Evolutionary conservation across 2,113 vertebrate genomes (phyloP).

Genomic region (Blennius ocellaris): DNA sequence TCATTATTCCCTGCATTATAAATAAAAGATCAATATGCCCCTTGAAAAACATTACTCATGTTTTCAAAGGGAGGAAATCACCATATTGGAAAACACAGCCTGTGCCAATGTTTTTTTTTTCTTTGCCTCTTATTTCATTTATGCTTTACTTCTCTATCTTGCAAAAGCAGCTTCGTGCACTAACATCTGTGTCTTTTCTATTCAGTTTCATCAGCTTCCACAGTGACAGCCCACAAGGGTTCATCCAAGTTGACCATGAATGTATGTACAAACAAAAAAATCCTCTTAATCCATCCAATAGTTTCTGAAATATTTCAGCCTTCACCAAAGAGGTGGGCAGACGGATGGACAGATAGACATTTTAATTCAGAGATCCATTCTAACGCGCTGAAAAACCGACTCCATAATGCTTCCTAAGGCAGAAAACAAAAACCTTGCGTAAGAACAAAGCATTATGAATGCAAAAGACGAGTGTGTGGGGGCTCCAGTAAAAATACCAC

Average conservation of each 20-base stretch:
- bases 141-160: not conserved
- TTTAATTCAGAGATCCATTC: not conserved
- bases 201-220: slow-evolving; percentile 4
- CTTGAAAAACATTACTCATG: slow-evolving; percentile 13
- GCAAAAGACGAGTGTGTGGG: not conserved
- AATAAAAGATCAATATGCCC: slow-evolving; percentile 46
- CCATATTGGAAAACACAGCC: slow-evolving; percentile 20
- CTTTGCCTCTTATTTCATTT: slow-evolving; percentile 8
- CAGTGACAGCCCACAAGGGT: not conserved
- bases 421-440: slow-evolving; percentile 26
- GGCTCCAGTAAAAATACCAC: slow-evolving; percentile 9
- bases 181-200: not conserved
- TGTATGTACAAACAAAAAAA: not conserved
- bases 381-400: not conserved
- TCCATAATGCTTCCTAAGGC: slow-evolving; percentile 3
- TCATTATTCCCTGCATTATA: slow-evolving; percentile 27
- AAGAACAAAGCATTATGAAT: slow-evolving; percentile 36
- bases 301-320: not conserved
- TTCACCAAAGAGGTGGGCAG: not conserved
- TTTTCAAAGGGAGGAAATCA: slow-evolving; percentile 31
- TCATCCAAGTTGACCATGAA: not conserved
- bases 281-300: not conserved
- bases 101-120: no score
- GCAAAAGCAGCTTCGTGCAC: not conserved
- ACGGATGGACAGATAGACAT: not conserved